These are phyloP conservation scores for Pygoscelis antarcticus DNA, from an alignment of 2,113 vertebrate species.

Conservation along the genomic window DNA sequence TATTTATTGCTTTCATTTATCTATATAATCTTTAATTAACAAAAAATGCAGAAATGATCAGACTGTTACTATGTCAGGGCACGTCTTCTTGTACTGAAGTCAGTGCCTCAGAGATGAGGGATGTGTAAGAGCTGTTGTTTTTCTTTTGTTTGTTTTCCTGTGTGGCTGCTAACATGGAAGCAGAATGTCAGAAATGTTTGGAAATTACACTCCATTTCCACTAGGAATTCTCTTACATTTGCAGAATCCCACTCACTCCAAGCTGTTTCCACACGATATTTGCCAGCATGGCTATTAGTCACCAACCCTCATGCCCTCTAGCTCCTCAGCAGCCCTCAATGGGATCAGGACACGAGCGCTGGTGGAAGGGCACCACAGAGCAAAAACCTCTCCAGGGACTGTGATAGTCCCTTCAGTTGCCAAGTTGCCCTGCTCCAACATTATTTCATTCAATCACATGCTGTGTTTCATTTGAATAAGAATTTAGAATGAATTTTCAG, in stretches of 20 bases:
- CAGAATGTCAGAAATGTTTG: not conserved
- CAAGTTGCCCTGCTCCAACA: not conserved
- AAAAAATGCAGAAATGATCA: not conserved
- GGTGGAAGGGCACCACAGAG: not conserved
- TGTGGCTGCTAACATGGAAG: not conserved
- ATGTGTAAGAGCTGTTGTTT: not conserved
- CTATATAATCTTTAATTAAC: not conserved
- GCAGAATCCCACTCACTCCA: not conserved
- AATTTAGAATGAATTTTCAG: not conserved
- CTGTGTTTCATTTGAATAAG: not conserved
- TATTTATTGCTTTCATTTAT: not conserved
- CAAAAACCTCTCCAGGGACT: not conserved
- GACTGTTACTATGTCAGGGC: not conserved
- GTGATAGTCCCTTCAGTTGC: not conserved
- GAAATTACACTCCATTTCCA: not conserved
- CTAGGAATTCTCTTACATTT: not conserved
- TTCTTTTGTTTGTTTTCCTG: not conserved
- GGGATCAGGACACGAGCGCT: rapidly evolving
- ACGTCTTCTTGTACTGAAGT: not conserved
- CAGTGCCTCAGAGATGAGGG: not conserved
- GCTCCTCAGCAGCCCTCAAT: not conserved
- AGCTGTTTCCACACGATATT: not conserved
- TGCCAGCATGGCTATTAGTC: not conserved
- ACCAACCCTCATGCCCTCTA: not conserved
- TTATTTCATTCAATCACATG: not conserved